Conservation (phyloP, 2,113 vertebrate species). For the Urocitellus parryii region DNA sequence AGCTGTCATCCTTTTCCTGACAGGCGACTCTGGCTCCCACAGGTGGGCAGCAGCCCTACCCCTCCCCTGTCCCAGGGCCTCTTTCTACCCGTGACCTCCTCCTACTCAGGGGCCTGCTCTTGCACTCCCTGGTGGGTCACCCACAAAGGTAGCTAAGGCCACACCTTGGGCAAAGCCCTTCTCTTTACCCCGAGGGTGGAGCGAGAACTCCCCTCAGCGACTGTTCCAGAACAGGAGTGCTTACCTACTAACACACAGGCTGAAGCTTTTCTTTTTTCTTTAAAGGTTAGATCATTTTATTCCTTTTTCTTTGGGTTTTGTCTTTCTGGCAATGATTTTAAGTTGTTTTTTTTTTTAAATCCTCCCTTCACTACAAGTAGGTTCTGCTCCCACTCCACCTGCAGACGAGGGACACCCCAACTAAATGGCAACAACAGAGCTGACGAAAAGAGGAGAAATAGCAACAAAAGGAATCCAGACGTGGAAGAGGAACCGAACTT, state of each 20-base stretch:
- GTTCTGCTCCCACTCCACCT: neutral
- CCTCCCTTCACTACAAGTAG: neutral
- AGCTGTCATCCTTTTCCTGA: neutral
- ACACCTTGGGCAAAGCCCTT: too few species aligned
- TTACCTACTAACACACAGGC: too few species aligned
- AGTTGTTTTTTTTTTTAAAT: neutral
- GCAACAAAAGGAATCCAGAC: too few species aligned
- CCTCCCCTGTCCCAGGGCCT: too few species aligned
- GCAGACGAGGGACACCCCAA: neutral
- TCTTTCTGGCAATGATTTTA: neutral
- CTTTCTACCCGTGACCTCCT: too few species aligned
- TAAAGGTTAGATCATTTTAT: neutral
- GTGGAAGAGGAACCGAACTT: neutral
- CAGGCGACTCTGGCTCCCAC: neutral
- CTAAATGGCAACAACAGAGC: too few species aligned
- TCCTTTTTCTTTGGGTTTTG: neutral
- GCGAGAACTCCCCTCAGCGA: too few species aligned
- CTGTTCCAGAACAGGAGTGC: too few species aligned
- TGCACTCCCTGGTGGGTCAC: neutral
- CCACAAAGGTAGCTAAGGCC: fast-evolving
- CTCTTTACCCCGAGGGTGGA: too few species aligned
- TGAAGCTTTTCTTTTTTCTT: neutral
- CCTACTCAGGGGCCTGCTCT: too few species aligned
- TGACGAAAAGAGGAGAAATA: neutral
- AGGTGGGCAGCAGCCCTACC: neutral